Base-by-base conservation (phyloP, 2,797 vertebrate species). In the Trematocara caparti region DNA sequence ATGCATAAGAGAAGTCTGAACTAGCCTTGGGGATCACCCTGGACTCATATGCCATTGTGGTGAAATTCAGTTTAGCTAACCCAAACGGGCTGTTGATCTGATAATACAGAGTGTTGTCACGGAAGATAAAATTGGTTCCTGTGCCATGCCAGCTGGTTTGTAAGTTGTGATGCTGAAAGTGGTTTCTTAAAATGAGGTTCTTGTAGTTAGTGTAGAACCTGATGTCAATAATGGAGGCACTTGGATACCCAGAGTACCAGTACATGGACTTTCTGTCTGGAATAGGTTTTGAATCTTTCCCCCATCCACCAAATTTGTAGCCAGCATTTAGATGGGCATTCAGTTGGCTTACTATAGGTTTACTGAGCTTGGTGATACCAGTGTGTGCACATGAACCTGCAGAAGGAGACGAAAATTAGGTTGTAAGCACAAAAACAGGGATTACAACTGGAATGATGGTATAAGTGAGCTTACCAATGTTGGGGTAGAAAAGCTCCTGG, bases 81-180 rank as follows among this genome's bases (percentile, higher is more conserved):
- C 86, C 92, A 57, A 95, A 95, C 0, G 95, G 91, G 17, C 0
- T 91, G 51, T 83, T 86, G 27, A 79, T 85, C 84, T 95, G 94
- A 83, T 95, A 95, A 76, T 95, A 95, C 59, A 96, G 80, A 48
- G 88, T 94, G 78, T 96, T 96, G 21, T 92, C 90, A 14, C 90
- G 95, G 5, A 97, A 79, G 1, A 96, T 79, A 38, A 90, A 93
- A 50, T 95, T 95, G 86, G 93, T 96, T n/a, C 95, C 95, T 11
- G n/a, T 80, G 1, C 95, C 94, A n/a, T 0, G 3, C 92, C 91
- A 95, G 10, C 82, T 27, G 13, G 45, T 90, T 1, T 40, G 5
- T 57, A 95, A 73, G 12, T 6, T 62, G 13, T 91, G 71, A 45
- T 89, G 79, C 59, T 83, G 51, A 74, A 90, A 93, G 8, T 24